These are phyloP conservation scores for Troilus luridus DNA, from an alignment of 2,888 invertebrate species.

Conservation along the genomic window DNA sequence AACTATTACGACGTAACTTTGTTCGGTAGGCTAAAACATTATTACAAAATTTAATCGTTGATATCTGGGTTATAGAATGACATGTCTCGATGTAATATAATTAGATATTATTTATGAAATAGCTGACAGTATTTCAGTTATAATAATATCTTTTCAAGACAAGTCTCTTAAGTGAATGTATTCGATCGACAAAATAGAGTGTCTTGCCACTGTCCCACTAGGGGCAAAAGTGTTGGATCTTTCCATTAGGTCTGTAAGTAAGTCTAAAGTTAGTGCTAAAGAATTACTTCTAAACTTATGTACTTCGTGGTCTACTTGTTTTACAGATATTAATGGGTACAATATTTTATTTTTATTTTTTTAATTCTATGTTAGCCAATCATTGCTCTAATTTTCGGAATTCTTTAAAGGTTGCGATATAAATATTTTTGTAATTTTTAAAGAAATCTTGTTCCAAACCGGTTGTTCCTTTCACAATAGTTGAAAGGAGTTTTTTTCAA, in stretches of 20 bases:
- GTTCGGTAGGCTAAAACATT: background rate
- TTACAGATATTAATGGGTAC: background rate
- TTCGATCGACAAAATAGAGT: no score
- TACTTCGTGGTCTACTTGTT: background rate
- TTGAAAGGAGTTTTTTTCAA: background rate
- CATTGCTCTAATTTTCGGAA: background rate
- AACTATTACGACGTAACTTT: background rate
- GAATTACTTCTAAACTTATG: background rate
- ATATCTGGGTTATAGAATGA: background rate
- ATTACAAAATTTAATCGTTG: background rate
- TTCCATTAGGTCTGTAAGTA: no score
- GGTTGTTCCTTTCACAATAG: background rate
- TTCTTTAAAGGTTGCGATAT: background rate
- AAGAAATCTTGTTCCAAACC: constrained; percentile 14
- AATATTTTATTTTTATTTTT: background rate
- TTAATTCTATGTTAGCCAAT: background rate
- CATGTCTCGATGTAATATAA: no score
- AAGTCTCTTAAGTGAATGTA: no score
- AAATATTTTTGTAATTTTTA: constrained; percentile 3
- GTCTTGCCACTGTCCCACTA: no score
- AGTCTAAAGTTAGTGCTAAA: background rate
- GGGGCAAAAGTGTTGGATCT: no score
- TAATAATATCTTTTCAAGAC: no score
- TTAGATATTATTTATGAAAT: no score
- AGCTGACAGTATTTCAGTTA: no score